phyloP scores from a whole-genome alignment of 2,888 invertebrate species.

The Flexamia atlantica region DNA sequence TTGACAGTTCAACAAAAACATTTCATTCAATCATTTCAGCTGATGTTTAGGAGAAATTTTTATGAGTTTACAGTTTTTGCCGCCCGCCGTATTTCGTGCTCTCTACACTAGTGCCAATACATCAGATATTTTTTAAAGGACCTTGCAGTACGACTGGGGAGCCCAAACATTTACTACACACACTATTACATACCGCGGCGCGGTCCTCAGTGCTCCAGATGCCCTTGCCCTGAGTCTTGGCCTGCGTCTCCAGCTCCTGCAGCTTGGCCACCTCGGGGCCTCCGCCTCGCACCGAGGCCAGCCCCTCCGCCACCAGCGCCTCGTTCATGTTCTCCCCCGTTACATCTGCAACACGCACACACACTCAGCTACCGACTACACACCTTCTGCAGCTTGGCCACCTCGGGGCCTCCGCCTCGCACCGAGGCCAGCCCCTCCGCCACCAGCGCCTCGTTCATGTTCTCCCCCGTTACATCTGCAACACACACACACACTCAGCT shows the following conservation, averaged over 20 bases:
- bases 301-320: constrained; percentile 91
- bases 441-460: constrained; percentile 92
- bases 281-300: constrained; percentile 86
- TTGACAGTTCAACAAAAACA: no score
- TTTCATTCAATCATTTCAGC: no score
- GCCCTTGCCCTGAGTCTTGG: constrained; percentile 92
- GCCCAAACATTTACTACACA: no score
- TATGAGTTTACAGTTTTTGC: no score
- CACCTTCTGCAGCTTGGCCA: constrained; percentile 85
- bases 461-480: constrained; percentile 75
- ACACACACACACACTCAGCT: no score
- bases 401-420: constrained; percentile 81
- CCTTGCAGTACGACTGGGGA: no score
- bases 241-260: constrained; percentile 92
- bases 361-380: no score
- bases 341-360: constrained; percentile 32
- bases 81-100: no score
- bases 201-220: constrained; percentile 79
- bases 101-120: no score
- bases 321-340: constrained; percentile 88
- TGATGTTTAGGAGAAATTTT: no score
- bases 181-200: constrained; percentile 2
- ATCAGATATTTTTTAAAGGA: no score
- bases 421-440: constrained; percentile 94
- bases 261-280: constrained; percentile 84